Conservation (phyloP, 2,797 vertebrate genomes). For the Sebastolobus altivelis region DNA sequence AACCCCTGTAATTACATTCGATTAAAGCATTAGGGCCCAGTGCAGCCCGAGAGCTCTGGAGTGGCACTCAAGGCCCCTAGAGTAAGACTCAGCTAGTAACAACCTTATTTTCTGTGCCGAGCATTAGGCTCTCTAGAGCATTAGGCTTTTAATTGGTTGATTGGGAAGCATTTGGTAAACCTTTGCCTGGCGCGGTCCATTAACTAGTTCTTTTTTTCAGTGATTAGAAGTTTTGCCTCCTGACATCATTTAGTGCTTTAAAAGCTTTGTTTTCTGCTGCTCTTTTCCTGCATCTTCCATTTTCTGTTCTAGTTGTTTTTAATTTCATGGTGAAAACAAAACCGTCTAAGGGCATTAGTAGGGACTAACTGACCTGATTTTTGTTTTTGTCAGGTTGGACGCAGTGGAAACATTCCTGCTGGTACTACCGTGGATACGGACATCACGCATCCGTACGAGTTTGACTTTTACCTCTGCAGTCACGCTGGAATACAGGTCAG, state of each 20-base stretch:
- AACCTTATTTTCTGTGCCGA: slow-evolving; percentile 66
- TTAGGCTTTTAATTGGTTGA: slow-evolving; percentile 69
- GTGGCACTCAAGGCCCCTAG: slow-evolving; percentile 67
- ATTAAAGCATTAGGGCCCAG: slow-evolving; percentile 75
- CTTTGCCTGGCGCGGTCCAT: slow-evolving; percentile 20
- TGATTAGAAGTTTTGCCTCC: slow-evolving; percentile 10
- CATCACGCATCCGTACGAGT: slow-evolving; percentile 98
- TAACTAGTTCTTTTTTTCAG: slow-evolving; percentile 36
- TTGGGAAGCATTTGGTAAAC: slow-evolving; percentile 53
- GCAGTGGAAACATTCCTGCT: slow-evolving; percentile 98
- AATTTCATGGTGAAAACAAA: not conserved
- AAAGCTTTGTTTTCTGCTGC: slow-evolving; percentile 26
- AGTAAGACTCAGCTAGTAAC: slow-evolving; percentile 57
- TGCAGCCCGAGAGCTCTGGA: slow-evolving; percentile 60
- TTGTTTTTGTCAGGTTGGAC: slow-evolving; percentile 89
- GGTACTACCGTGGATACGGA: slow-evolving; percentile 98
- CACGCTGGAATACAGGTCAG: slow-evolving; percentile 98
- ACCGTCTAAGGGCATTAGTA: not conserved
- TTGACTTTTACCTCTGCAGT: slow-evolving; percentile 99
- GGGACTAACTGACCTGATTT: not conserved
- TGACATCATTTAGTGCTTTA: slow-evolving; percentile 20
- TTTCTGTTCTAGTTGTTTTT: slow-evolving; percentile 11
- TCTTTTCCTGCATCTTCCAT: not conserved
- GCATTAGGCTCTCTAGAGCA: slow-evolving; percentile 38
- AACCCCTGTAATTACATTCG: slow-evolving; percentile 69